Base-by-base conservation (phyloP, 2,113 vertebrate species). In the Hippolais icterina region DNA sequence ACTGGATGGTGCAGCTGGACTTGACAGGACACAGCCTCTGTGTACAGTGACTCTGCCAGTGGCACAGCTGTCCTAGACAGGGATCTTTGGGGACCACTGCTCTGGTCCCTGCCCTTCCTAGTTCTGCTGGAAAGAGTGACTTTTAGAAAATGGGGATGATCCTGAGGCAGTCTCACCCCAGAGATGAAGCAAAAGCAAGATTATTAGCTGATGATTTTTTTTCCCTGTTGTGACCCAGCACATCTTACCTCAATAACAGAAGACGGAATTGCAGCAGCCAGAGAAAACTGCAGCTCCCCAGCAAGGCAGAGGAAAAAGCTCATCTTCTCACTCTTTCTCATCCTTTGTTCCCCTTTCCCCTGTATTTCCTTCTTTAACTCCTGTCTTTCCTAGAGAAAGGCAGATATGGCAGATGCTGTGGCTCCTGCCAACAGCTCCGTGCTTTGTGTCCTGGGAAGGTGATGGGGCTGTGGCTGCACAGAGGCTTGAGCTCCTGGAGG, bases 1-100 rank as follows among this genome's bases (percentile, higher is more conserved):
- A 2, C 28, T 25, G 70, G 66, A 27, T 47, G 10, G 44, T 1
- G 1, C 59, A 53, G 53, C 53, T 65, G 66, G 52, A 33, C 41
- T 7, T 15, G n/a, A 12, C 29, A 39, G 53, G 27, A 41, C 10
- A 4, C 80, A 57, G 46, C 9, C 4, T 59, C n/a, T 0, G 0
- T 27, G 9, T 2, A 4, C n/a, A 5, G 25, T 19, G 68, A 87
- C 3, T 25, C 37, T 39, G 31, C 50, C 70, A 19, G 65, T 17
- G 60, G 14, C 2, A 3, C 59, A 87, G 47, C 47, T 10, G 1
- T 28, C 28, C 59, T 35, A 19, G 63, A 35, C 57, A 57, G 47
- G 44, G 33, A 52, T 74, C 52, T 64, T 2, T 11, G 31, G 12
- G 4, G 5, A 6, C 3, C 35, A 39, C 21, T 7, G 3, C 18